phyloP scores from a whole-genome alignment of 2,888 invertebrate genomes.

The Trissolcus japonicus region DNA sequence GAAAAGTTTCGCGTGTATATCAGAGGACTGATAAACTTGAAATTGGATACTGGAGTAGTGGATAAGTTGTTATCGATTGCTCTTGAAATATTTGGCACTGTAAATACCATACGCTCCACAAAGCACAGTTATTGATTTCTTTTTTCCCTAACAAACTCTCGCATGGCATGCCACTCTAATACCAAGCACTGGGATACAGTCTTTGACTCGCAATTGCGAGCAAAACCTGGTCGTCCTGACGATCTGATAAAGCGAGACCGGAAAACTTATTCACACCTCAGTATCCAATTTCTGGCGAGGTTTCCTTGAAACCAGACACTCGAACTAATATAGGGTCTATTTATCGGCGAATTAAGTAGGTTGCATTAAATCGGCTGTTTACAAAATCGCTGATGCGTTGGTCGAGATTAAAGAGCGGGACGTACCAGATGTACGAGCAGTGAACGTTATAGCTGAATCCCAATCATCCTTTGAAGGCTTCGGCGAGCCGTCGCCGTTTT shows the following conservation, averaged over 20 bases:
- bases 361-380: conserved; percentile 12
- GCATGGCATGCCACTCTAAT: conserved; percentile 13
- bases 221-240: not conserved
- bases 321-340: conserved; percentile 17
- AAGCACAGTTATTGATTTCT: conserved; percentile 33
- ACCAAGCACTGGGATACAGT: not conserved
- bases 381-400: too few species aligned
- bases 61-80: conserved; percentile 37
- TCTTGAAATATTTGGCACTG: conserved; percentile 23
- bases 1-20: not conserved
- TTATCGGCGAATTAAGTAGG: conserved; percentile 38
- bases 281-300: conserved; percentile 21
- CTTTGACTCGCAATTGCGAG: not conserved
- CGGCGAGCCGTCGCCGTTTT: conserved; percentile 77
- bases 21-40: conserved; percentile 4
- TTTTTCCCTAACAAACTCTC: conserved; percentile 11
- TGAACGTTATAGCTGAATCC: conserved; percentile 93
- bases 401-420: conserved; percentile 61
- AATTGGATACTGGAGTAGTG: conserved; percentile 12
- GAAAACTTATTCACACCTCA: conserved; percentile 15
- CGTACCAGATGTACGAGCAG: conserved; percentile 92
- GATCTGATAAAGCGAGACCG: conserved; percentile 11
- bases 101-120: conserved; percentile 15
- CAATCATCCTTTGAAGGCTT: conserved; percentile 83
- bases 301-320: conserved; percentile 31